Base-by-base conservation (phyloP, 35 echinoderm and acorn worm genomes). In the Ophiothrix spiculata region DNA sequence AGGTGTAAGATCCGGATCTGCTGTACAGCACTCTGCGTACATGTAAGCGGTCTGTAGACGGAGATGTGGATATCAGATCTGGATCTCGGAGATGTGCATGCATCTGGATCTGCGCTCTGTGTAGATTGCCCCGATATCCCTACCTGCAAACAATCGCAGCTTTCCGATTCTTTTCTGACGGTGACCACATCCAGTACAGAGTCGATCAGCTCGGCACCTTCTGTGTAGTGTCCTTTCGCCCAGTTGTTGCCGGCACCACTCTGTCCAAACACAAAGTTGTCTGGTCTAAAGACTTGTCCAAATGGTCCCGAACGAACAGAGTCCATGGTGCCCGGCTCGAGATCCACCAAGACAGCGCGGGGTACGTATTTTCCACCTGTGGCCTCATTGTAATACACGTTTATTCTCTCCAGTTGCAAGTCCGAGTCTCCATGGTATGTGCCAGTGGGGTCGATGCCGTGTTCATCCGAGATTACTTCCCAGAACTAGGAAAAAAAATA, bases 161-260 rank as follows among this genome's bases (percentile, higher is more conserved):
- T 77, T 40, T 97, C 94, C 4, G 94, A 75, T 49, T 97, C 94
- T 60, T 92, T 97, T 4, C 94, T 39, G 0, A n/a, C n/a, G n/a
- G n/a, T n/a, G n/a, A 97, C 94, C 4, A 97, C 94, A 78, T 97
- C 94, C 13, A 97, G 76, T 8, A 97, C 94, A 19, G 94, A 85
- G 42, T 97, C 94, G 25, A 97, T 56, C 0, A 97, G 94, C 37
- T 97, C 94, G 69, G 94, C 94, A 6, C 93, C 94, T 77, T 97
- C 94, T 82, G 94, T 97, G 87, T 97, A 97, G 63, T 97, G 95
- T 40, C 95, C 95, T 82, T 97, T 97, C 16, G 95, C 95, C 95
- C 95, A 97, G 85, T 97, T 97, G 91, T 97, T 97, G 74, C 94
- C 94, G 63, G 94, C 94, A 38, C 94, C 94, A 83, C 94, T 97